Evolutionary conservation across 2,113 vertebrate genomes (phyloP).

Genomic region (Xerus inauris): DNA sequence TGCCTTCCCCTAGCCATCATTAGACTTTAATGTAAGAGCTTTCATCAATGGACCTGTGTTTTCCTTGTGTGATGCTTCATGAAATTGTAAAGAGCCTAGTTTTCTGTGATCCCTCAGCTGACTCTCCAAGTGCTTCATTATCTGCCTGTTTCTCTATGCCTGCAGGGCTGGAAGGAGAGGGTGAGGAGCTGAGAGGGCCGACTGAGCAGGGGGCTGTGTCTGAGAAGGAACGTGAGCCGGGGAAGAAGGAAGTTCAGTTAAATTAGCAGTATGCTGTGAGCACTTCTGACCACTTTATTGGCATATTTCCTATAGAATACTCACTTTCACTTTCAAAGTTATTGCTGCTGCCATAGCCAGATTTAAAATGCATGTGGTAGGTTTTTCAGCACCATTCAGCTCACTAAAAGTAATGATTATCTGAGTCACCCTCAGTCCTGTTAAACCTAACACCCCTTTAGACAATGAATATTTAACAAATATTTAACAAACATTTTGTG

Average conservation of each 20-base stretch:
- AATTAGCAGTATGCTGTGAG: background rate
- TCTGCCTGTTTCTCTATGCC: background rate
- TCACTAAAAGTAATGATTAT: conserved; percentile 5
- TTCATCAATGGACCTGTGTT: background rate
- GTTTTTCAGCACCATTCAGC: background rate
- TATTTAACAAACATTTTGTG: background rate
- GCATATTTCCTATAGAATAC: background rate
- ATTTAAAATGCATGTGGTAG: background rate
- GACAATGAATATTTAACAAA: conserved; percentile 17
- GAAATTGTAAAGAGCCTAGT: conserved; percentile 33
- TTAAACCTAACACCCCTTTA: background rate
- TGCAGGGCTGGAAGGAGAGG: background rate
- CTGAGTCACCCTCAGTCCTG: background rate
- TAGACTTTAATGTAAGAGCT: background rate
- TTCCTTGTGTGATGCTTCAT: background rate
- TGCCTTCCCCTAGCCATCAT: background rate
- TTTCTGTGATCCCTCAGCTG: background rate
- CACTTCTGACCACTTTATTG: background rate
- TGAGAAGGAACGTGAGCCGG: background rate
- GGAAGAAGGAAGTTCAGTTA: background rate
- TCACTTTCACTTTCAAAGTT: background rate
- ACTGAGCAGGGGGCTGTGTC: background rate
- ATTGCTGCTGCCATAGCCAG: background rate
- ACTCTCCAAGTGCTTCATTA: background rate
- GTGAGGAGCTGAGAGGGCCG: background rate